Evolutionary conservation across 2,797 vertebrate genomes (phyloP).

Genomic region (Falco naumanni): DNA sequence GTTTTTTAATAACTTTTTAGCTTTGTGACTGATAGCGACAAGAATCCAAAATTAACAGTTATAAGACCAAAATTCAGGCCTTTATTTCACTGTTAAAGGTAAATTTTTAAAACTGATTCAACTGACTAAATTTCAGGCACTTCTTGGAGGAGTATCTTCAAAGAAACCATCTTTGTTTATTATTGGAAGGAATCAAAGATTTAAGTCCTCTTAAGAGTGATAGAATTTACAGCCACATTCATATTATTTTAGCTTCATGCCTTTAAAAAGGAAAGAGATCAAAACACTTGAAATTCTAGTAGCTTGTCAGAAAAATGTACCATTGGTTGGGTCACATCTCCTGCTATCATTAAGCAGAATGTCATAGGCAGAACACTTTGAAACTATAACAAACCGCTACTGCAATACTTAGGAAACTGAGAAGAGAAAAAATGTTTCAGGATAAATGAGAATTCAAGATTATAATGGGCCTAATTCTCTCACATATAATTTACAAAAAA

Average conservation of each 20-base stretch:
- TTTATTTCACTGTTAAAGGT: background rate
- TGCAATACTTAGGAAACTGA: background rate
- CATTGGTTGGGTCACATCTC: conserved; percentile 39
- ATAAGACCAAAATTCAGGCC: background rate
- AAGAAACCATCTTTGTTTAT: conserved; percentile 20
- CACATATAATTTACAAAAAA: conserved; percentile 22
- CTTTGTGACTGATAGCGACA: background rate
- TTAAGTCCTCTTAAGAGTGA: background rate
- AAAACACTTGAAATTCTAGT: conserved; percentile 45
- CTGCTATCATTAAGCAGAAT: conserved; percentile 36
- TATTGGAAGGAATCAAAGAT: conserved; percentile 8
- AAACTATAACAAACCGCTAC: conserved; percentile 7
- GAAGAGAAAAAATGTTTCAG: conserved; percentile 40
- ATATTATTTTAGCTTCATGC: conserved; percentile 4
- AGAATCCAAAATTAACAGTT: background rate
- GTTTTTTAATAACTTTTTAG: background rate
- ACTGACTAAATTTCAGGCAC: background rate
- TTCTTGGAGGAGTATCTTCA: background rate
- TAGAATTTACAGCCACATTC: conserved; percentile 1
- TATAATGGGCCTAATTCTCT: conserved; percentile 6
- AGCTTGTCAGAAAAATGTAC: conserved; percentile 45
- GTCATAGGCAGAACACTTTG: conserved; percentile 38
- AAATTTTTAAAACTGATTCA: background rate
- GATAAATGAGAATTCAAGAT: conserved; percentile 48
- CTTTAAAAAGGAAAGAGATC: conserved; percentile 31